Percentiles rank a stretch among this genome's conserved stretches.
Evolutionary conservation across 1,140 invertebrate species (phyloP).

Genomic region (Drosophila suzukii): DNA sequence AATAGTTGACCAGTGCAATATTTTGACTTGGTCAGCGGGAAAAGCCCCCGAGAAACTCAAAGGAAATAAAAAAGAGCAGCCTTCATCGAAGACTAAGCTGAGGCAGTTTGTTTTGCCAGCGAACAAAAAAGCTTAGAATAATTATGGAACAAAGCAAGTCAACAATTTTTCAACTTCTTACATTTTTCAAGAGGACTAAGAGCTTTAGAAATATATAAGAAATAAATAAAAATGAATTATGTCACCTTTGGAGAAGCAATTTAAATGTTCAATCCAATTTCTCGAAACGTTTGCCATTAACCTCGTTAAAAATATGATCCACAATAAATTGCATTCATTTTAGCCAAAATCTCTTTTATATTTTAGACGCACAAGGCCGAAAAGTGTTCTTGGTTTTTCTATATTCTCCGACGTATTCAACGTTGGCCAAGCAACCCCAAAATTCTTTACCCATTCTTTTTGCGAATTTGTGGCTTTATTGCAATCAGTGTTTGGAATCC

Average conservation of each 20-base stretch:
- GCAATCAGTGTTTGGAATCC: constrained; percentile 37
- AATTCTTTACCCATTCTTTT: neutral
- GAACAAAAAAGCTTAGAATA: constrained; percentile 27
- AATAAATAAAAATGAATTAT: neutral
- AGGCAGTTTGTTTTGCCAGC: constrained; percentile 20
- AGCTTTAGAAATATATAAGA: no score
- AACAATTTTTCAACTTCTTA: neutral
- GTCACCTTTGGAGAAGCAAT: no score
- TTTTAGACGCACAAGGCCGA: neutral
- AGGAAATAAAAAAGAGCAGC: neutral
- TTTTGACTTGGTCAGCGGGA: constrained; percentile 74
- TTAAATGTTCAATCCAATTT: neutral
- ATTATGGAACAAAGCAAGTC: constrained; percentile 12
- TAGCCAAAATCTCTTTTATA: neutral
- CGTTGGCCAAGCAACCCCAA: neutral
- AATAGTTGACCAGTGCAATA: constrained; percentile 77
- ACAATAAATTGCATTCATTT: neutral
- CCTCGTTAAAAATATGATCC: neutral
- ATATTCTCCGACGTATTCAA: neutral
- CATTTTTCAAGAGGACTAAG: no score
- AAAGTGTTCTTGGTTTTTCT: neutral
- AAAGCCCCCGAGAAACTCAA: constrained; percentile 11
- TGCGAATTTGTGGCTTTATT: neutral
- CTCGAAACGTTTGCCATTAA: neutral
- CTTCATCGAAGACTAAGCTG: constrained; percentile 27